A percentile compares a stretch with the other conserved stretches of the same genome.
Evolutionary conservation across 2,113 vertebrate species (phyloP).

Genomic region (cattle (Bos taurus)): DNA sequence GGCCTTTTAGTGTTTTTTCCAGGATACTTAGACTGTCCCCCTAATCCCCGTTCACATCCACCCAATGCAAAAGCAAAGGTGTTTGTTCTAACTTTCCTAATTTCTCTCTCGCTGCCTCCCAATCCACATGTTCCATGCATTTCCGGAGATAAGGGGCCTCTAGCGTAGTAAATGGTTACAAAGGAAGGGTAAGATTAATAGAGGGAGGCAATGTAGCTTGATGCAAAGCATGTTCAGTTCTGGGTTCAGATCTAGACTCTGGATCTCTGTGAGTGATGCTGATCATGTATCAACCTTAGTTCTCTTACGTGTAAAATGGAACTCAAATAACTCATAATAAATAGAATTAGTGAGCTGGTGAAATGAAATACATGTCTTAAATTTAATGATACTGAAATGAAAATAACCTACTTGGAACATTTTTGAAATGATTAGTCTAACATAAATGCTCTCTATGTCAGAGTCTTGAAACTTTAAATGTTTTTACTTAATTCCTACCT

Average conservation of each 20-base stretch:
- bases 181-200: background rate
- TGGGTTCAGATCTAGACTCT: background rate
- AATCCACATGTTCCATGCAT: background rate
- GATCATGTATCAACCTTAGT: background rate
- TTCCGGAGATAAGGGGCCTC: background rate
- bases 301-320: background rate
- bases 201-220: background rate
- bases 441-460: background rate
- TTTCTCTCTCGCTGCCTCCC: background rate
- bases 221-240: background rate
- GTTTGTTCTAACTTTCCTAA: background rate
- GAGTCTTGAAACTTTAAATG: background rate
- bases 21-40: background rate
- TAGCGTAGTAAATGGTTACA: background rate
- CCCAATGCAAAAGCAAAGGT: background rate
- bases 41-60: background rate
- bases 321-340: background rate
- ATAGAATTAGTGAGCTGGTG: background rate
- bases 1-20: background rate
- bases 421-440: background rate
- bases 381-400: background rate
- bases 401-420: background rate
- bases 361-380: background rate
- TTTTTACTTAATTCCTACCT: background rate
- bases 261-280: background rate